phyloP scores from a whole-genome alignment of 2,888 invertebrate species.

The Theodoxus fluviatilis region DNA sequence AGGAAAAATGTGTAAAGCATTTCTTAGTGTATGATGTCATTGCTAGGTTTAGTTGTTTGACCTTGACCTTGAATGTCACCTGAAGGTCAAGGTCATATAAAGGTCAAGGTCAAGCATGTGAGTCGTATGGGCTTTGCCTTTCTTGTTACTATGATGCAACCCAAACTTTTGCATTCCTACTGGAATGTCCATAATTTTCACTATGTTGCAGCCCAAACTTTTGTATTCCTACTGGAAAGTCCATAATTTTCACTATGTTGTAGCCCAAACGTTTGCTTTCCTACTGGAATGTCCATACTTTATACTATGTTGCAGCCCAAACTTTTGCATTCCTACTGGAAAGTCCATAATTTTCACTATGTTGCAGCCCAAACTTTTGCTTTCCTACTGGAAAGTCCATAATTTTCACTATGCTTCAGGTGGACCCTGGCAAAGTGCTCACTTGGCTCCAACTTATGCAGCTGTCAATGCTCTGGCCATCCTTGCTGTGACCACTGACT shows the following conservation, averaged over 20 bases:
- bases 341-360: not conserved
- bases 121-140: too few species aligned
- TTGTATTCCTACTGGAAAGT: too few species aligned
- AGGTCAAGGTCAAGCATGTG: too few species aligned
- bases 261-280: not conserved
- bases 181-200: too few species aligned
- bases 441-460: constrained; percentile 96
- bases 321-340: not conserved
- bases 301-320: not conserved
- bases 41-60: too few species aligned
- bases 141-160: too few species aligned
- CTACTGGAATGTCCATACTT: not conserved
- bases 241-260: not conserved
- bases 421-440: constrained; percentile 90
- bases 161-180: too few species aligned
- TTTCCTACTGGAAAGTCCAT: not conserved
- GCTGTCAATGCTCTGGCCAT: constrained; percentile 92
- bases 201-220: too few species aligned
- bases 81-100: too few species aligned
- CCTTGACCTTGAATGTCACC: too few species aligned
- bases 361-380: not conserved
- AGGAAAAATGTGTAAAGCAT: too few species aligned
- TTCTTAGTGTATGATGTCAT: too few species aligned
- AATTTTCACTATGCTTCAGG: constrained; percentile 72
- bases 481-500: constrained; percentile 74